Conservation (phyloP, 2,113 vertebrate genomes). For the Rhodinocichla rosea region DNA sequence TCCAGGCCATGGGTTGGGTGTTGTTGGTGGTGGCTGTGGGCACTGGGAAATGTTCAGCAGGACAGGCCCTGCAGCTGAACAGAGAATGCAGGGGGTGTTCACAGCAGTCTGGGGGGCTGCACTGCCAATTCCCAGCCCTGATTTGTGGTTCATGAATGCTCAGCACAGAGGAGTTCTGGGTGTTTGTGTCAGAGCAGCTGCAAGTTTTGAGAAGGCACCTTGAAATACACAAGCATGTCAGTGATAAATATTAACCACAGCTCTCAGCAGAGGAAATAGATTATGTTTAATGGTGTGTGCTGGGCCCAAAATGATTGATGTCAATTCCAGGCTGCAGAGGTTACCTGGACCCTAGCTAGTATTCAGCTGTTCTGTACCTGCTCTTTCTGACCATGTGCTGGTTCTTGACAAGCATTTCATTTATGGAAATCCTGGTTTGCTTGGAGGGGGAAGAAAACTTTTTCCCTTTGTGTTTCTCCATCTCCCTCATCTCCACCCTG, state of each 20-base stretch:
- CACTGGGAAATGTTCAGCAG: not conserved
- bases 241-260: slow-evolving; percentile 36
- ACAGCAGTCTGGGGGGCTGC: not conserved
- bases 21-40: not conserved
- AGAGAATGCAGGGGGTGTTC: not conserved
- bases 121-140: accelerated
- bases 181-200: not conserved
- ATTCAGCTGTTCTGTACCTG: not conserved
- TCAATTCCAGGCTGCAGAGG: not conserved
- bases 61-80: not conserved
- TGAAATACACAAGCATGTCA: not conserved
- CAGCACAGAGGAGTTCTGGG: not conserved
- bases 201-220: not conserved
- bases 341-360: not conserved
- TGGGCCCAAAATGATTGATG: not conserved
- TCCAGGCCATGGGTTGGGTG: not conserved
- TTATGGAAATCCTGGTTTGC: not conserved
- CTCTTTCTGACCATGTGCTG: not conserved
- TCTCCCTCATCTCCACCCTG: not conserved
- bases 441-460: not conserved
- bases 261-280: not conserved
- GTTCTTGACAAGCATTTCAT: not conserved
- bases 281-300: slow-evolving; percentile 30
- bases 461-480: not conserved
- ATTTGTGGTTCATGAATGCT: not conserved